Evolutionary conservation across 2,888 invertebrate genomes (phyloP).

Genomic region (Plemyria rubiginata): DNA sequence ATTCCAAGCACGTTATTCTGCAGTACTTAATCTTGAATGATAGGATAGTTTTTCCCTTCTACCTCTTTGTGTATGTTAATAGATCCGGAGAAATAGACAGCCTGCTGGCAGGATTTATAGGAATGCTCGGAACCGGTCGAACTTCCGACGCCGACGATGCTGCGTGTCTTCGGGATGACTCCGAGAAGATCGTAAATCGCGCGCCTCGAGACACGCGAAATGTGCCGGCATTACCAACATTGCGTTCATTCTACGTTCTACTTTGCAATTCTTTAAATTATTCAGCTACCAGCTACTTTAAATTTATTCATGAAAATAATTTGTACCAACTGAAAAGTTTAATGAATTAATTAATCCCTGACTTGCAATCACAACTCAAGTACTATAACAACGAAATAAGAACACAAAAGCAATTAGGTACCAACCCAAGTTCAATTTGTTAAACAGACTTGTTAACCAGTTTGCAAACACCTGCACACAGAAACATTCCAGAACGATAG

Average conservation of each 20-base stretch:
- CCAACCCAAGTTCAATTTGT: constrained; percentile 20
- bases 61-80: constrained; percentile 44
- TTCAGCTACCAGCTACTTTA: not conserved
- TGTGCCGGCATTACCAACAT: constrained; percentile 41
- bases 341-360: constrained; percentile 14
- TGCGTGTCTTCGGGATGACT: constrained; percentile 39
- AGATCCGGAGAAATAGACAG: constrained; percentile 47
- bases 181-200: constrained; percentile 38
- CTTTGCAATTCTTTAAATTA: constrained; percentile 28
- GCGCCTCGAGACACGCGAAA: constrained; percentile 33
- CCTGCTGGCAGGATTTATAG: constrained; percentile 63
- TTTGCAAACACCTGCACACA: constrained; percentile 26
- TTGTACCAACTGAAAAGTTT: constrained; percentile 12
- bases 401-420: constrained; percentile 20
- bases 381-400: constrained; percentile 10
- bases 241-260: constrained; percentile 39
- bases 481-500: constrained; percentile 21
- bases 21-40: constrained; percentile 41
- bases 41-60: constrained; percentile 43
- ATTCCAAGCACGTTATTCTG: constrained; percentile 21
- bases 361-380: not conserved
- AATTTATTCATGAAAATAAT: constrained; percentile 20
- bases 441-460: constrained; percentile 29
- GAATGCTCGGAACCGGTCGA: constrained; percentile 71
- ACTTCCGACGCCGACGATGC: constrained; percentile 69